phyloP scores from a whole-genome alignment of 2,113 vertebrate genomes.

The Petaurus breviceps region DNA sequence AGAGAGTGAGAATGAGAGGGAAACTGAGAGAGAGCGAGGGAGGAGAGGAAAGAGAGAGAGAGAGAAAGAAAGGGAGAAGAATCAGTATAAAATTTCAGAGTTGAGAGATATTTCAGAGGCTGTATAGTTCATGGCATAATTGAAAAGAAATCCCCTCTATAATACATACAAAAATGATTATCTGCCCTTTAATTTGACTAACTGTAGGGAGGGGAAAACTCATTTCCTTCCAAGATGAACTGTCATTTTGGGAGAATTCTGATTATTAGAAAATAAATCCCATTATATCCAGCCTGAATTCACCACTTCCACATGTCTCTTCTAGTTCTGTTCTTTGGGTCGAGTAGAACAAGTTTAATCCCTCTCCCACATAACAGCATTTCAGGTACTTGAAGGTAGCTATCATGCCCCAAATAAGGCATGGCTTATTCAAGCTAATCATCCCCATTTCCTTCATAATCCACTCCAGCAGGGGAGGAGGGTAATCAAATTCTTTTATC shows the following conservation, averaged over 20 bases:
- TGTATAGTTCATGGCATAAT: not conserved
- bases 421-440: not conserved
- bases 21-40: fast-evolving
- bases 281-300: not conserved
- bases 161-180: not conserved
- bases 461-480: not conserved
- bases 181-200: not conserved
- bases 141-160: not conserved
- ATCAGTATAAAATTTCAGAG: not conserved
- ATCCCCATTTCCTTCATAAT: not conserved
- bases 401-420: not conserved
- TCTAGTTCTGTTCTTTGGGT: not conserved
- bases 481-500: not conserved
- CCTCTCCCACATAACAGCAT: not conserved
- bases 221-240: not conserved
- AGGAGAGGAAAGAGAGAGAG: not conserved
- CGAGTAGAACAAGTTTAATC: not conserved
- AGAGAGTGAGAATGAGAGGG: not conserved
- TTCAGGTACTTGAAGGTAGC: not conserved
- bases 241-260: not conserved
- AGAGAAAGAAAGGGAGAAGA: not conserved
- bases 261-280: not conserved
- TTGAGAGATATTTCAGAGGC: not conserved
- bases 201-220: not conserved
- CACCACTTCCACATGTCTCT: not conserved